A percentile compares a stretch with the other conserved stretches of the same genome.
phyloP scores from a whole-genome alignment of 2,888 invertebrate genomes.

The Lacanobia oleracea region DNA sequence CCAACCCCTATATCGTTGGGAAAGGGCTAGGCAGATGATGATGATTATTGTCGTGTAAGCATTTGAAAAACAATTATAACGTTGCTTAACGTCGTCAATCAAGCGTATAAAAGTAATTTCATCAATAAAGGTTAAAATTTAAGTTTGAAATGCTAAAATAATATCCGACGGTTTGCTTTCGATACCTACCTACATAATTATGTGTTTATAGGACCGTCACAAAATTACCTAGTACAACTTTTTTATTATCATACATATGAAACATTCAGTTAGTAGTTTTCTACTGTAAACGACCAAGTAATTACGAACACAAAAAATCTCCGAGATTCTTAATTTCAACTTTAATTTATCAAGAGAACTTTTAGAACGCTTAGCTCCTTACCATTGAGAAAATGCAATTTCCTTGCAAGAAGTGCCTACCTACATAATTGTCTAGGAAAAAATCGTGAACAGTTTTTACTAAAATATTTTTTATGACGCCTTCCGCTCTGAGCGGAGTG shows the following conservation, averaged over 20 bases:
- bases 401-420: background rate
- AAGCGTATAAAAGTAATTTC: background rate
- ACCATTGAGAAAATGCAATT: slow-evolving; percentile 30
- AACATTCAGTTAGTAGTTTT: background rate
- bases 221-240: background rate
- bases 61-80: slow-evolving; percentile 1
- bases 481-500: background rate
- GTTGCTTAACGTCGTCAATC: background rate
- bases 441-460: background rate
- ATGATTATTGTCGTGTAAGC: background rate
- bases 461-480: too few species aligned
- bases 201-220: background rate
- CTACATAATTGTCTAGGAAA: background rate
- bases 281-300: background rate
- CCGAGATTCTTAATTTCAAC: slow-evolving; percentile 7
- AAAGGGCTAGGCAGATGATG: too few species aligned
- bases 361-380: background rate
- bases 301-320: slow-evolving; percentile 17
- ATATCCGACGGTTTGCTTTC: background rate
- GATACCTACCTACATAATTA: background rate
- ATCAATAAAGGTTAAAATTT: background rate
- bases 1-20: too few species aligned
- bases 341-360: slow-evolving; percentile 24
- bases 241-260: background rate
- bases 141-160: background rate